phyloP scores from a whole-genome alignment of 2,113 vertebrate species.

The Rattus rattus region DNA sequence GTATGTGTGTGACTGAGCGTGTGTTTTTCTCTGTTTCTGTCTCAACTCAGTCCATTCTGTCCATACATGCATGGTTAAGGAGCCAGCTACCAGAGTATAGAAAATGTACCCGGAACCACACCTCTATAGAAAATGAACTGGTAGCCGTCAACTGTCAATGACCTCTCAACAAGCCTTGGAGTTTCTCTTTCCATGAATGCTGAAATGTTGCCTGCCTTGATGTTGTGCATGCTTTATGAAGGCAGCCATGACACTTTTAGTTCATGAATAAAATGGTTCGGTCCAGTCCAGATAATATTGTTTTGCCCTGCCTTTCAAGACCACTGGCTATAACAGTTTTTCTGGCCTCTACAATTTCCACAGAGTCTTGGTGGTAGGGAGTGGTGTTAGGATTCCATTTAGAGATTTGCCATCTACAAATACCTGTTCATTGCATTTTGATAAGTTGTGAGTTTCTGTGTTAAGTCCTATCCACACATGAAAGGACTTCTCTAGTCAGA shows the following conservation, averaged over 20 bases:
- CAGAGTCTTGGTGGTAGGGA: too few species aligned
- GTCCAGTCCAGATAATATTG: not conserved
- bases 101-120: too few species aligned
- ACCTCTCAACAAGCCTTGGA: not conserved
- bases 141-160: not conserved
- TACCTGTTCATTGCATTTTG: not conserved
- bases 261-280: not conserved
- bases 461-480: not conserved
- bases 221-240: not conserved
- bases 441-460: not conserved
- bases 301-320: not conserved
- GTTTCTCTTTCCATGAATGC: not conserved
- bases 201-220: not conserved
- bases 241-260: not conserved
- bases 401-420: not conserved
- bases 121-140: too few species aligned
- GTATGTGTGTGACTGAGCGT: not conserved
- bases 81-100: not conserved
- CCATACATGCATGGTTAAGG: not conserved
- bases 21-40: too few species aligned
- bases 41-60: not conserved
- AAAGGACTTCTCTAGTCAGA: not conserved
- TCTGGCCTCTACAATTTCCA: not conserved
- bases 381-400: not conserved
- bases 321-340: not conserved